Evolutionary conservation across 2,888 invertebrate species (phyloP), one percentile per base, ranked within the genome.

Genomic region (Macropis europaea): DNA sequence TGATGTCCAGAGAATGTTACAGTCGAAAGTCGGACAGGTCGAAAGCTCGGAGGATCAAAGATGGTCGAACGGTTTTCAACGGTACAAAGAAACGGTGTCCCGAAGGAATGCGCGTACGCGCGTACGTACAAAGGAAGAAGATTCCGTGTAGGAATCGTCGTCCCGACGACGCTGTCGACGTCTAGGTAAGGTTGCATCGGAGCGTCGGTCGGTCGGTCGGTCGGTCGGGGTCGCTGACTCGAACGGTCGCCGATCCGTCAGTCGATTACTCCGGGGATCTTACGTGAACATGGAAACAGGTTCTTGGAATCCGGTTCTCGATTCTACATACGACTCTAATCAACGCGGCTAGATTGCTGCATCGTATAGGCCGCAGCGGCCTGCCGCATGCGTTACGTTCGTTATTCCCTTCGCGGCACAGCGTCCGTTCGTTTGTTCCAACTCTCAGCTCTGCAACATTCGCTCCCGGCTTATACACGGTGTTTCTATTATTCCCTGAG

Each of bases 261-360:
- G 90, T 90, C 89, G 89, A 89, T 90, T 90, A 90, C 89, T 89
- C 88, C 85, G 86, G 89, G 88, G 88, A 89, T 90, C 90, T 90
- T 89, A 90, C 90, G 90, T 89, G 90, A 90, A 90, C 89, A 88
- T 89, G 89, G 89, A 90, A 90, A 89, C 89, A 89, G 90, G 90
- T 90, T 89, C 89, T 90, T 85, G 90, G 89, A 90, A 90, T 90
- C 90, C 89, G 90, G 90, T 90, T 90, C 87, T 90, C 87, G 88
- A 89, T 90, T 89, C 89, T 90, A 90, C 89, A 90, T 90, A 89
- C 89, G 88, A 88, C 89, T 89, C 90, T 89, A 89, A 89, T 89
- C 90, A 90, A 89, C 89, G 89, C 88, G 87, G 89, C 86, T 89
- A 89, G 89, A 90, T 90, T 90, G 89, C 89, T 88, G 89, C 89